Evolutionary conservation across 1,140 invertebrate genomes (phyloP), one percentile per base, ranked within the genome.

Genomic region (Drosophila varians): DNA sequence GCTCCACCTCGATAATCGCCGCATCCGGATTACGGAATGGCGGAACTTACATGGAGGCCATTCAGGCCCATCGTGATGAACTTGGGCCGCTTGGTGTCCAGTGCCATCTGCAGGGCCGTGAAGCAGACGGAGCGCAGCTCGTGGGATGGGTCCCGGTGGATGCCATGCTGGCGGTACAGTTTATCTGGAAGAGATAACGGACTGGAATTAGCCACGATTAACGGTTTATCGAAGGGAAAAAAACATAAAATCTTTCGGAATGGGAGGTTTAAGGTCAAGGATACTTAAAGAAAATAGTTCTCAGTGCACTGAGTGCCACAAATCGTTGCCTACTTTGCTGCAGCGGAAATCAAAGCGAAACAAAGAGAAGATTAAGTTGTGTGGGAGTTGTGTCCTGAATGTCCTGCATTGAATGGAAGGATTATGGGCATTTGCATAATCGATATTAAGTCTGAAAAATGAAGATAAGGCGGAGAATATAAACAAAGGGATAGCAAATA

Each of bases 71-170:
- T 94, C 19, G 94, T 93, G 42, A 97, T 94, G 57, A 98, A 94
- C 92, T 97, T 96, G 79, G 95, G 96, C 72, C 95, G 94, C 91
- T 96, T 96, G 42, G 95, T 96, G 91, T 98, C 97, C 49, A 98
- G 91, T n/a, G 97, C 95, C 75, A 96, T 92, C 91, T 97, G 96
- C 75, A 98, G 92, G 6, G 96, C 95, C 64, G 94, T 92, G 75
- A 98, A 94, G 92, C 96, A 98, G 77, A 95, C 95, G 54, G 95
- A 94, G 86, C 96, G 93, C 56, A 98, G 86, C 91, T 97, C 96
- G 93, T 97, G 94, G 23, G 96, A 95, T 12, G 96, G 95, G 90
- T 95, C 95, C 68, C 96, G 93, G 43, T 95, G 91, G 61, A 96
- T 93, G 69, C 94, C 94, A 90, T 96, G 95, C 92, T 97, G 96